phyloP scores from a whole-genome alignment of 2,888 invertebrate species.

The Cylindroiulus punctatus region DNA sequence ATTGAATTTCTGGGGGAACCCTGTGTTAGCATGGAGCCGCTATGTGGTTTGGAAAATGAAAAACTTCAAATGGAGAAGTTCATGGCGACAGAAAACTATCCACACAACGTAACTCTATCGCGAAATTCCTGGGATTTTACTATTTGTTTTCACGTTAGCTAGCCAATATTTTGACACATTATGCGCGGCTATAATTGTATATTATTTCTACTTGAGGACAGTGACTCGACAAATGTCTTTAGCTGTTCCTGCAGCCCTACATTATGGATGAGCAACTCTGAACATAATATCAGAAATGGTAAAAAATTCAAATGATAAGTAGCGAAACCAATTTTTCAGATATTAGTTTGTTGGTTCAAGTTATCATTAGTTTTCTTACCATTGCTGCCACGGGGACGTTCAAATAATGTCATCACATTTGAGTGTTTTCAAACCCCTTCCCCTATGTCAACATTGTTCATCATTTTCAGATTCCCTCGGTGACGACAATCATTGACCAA shows the following conservation, averaged over 20 bases:
- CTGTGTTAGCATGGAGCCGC: too few species aligned
- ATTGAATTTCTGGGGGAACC: too few species aligned
- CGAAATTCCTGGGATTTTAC: not conserved
- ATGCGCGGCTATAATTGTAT: constrained; percentile 6
- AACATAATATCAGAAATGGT: not conserved
- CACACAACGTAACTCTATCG: not conserved
- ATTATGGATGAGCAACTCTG: not conserved
- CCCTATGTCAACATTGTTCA: too few species aligned
- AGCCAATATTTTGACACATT: constrained; percentile 38
- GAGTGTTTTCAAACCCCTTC: too few species aligned
- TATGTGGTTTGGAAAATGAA: not conserved
- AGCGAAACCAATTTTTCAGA: too few species aligned
- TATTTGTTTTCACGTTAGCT: not conserved
- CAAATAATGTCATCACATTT: too few species aligned
- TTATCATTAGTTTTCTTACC: too few species aligned
- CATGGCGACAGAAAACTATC: not conserved
- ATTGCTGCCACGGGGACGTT: too few species aligned
- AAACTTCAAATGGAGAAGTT: not conserved
- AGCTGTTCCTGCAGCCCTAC: not conserved
- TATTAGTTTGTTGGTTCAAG: too few species aligned
- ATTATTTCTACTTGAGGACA: constrained; percentile 28
- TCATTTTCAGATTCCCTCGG: too few species aligned
- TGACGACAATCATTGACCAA: too few species aligned
- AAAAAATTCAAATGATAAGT: not conserved
- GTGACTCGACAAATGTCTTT: not conserved